These are phyloP conservation scores for Synanthedon vespiformis DNA, from an alignment of 2,888 invertebrate genomes.

Conservation along the genomic window DNA sequence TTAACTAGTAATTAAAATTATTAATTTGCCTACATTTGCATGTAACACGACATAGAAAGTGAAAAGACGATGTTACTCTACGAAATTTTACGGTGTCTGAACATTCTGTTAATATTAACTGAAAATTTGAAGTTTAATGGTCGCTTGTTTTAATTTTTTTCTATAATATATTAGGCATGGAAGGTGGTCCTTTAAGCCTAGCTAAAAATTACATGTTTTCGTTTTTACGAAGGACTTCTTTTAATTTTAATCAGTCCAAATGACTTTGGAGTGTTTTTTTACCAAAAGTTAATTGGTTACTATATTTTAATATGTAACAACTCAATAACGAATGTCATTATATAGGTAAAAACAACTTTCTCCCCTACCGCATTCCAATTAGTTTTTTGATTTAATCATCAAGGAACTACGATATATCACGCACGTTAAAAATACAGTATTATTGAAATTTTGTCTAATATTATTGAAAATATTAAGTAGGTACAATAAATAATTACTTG, in stretches of 20 bases:
- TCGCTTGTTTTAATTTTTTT: no score
- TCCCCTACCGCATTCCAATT: neutral
- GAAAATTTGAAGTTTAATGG: neutral
- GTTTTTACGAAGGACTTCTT: no score
- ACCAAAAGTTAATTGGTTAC: no score
- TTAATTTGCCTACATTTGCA: conserved; percentile 25
- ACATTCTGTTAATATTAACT: neutral
- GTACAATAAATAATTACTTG: no score
- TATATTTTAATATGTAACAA: neutral
- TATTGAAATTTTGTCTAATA: no score
- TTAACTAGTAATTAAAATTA: neutral
- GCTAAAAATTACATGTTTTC: no score
- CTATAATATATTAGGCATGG: no score
- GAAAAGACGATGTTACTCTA: conserved; percentile 3
- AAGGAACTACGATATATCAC: conserved; percentile 13
- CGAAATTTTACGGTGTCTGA: neutral
- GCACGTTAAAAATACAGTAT: conserved; percentile 7
- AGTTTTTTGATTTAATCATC: neutral
- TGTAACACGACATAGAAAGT: conserved; percentile 44
- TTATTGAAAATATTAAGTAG: no score
- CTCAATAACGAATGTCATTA: neutral
- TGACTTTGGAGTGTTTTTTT: no score
- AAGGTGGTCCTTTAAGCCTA: no score
- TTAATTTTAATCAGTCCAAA: no score
- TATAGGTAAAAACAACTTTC: neutral